phyloP scores from a whole-genome alignment of 2,113 vertebrate genomes.

The Antechinus flavipes region DNA sequence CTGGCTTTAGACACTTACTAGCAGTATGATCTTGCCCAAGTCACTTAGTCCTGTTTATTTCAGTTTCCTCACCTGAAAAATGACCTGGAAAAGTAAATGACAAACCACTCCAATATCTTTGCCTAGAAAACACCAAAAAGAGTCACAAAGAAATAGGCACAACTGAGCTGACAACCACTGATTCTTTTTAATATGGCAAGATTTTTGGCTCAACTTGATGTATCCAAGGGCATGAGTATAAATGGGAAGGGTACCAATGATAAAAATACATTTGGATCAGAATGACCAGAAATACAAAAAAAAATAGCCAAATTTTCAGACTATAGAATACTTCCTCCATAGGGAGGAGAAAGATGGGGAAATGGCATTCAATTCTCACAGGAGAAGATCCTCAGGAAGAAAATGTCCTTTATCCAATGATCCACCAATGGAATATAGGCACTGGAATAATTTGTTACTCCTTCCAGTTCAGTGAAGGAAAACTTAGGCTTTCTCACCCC shows the following conservation, averaged over 20 bases:
- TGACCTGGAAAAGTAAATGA: too few relatives aligned
- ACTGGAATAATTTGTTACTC: background rate
- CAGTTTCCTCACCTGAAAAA: too few relatives aligned
- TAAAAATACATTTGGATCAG: background rate
- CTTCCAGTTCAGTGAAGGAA: background rate
- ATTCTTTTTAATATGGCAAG: too few relatives aligned
- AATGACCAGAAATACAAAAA: background rate
- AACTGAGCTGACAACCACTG: too few relatives aligned
- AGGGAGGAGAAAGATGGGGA: background rate
- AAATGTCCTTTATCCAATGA: background rate
- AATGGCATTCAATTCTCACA: background rate
- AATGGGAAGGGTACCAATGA: background rate
- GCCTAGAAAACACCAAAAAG: too few relatives aligned
- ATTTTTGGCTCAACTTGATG: background rate
- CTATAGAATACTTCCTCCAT: background rate
- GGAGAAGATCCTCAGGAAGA: background rate
- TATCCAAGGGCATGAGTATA: background rate
- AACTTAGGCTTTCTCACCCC: background rate
- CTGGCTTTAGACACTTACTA: background rate
- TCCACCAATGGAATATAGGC: background rate
- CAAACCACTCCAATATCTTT: too few relatives aligned
- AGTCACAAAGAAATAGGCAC: too few relatives aligned
- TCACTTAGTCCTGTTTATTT: background rate
- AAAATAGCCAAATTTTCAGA: background rate
- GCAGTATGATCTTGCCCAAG: background rate